A percentile compares a stretch with the other conserved stretches of the same genome.
These are phyloP conservation scores for Heliocidaris tuberculata DNA, from an alignment of 35 echinoderm and acorn worm species.

Conservation along the genomic window DNA sequence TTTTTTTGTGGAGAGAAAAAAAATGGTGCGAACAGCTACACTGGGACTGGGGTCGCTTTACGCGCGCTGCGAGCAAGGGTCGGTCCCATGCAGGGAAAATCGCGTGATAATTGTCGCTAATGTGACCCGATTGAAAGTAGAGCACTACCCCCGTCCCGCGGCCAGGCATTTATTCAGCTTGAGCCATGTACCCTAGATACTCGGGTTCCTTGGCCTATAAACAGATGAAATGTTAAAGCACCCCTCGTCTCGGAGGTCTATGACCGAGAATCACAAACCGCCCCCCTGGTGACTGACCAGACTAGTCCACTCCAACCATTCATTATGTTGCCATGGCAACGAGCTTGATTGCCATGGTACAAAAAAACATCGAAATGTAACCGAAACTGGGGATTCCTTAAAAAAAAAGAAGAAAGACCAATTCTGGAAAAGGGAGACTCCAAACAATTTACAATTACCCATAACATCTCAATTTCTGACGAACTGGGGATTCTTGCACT, in stretches of 20 bases:
- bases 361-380: background rate
- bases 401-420: background rate
- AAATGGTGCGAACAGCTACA: background rate
- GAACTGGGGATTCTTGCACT: background rate
- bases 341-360: background rate
- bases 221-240: conserved; percentile 27
- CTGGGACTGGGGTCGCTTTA: background rate
- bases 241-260: conserved; percentile 23
- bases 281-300: conserved; percentile 37
- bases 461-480: background rate
- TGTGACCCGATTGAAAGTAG: conserved; percentile 43
- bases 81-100: conserved; percentile 34
- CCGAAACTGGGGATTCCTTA: conserved; percentile 1
- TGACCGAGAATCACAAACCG: conserved; percentile 4
- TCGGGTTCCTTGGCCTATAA: conserved; percentile 45
- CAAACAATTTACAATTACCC: background rate
- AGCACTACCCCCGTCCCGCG: conserved; percentile 38
- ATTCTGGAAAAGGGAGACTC: background rate
- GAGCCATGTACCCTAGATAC: conserved; percentile 28
- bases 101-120: conserved; percentile 44
- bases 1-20: background rate
- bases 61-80: conserved; percentile 3
- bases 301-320: background rate
- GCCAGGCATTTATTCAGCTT: conserved; percentile 48
- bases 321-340: conserved; percentile 26